phyloP scores from a whole-genome alignment of 2,797 vertebrate genomes.

The Chrysocyon brachyurus region DNA sequence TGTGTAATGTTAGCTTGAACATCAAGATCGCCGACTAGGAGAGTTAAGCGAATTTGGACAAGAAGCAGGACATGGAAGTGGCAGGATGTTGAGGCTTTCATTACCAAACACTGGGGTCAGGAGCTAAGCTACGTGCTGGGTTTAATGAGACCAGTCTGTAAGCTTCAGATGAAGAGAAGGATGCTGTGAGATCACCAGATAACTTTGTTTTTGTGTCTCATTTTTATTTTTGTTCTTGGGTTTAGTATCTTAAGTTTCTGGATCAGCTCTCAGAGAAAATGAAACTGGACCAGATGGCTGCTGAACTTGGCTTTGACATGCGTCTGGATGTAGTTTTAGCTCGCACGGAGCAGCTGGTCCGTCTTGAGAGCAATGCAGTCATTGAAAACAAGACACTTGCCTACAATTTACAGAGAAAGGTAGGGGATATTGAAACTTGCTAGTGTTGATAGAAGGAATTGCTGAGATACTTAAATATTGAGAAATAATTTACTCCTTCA shows the following conservation, averaged over 20 bases:
- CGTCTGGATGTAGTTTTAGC: slow-evolving; percentile 91
- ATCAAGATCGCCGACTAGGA: not conserved
- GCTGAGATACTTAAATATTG: slow-evolving; percentile 2
- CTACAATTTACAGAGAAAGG: slow-evolving; percentile 94
- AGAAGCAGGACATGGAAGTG: not conserved
- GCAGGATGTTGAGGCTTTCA: not conserved
- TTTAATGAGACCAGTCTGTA: not conserved
- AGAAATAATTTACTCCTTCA: not conserved
- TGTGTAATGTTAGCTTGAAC: not conserved
- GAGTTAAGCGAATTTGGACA: not conserved
- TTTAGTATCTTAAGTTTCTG: slow-evolving; percentile 94
- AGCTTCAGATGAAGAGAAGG: not conserved
- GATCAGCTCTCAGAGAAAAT: slow-evolving; percentile 93
- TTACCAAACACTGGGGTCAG: not conserved
- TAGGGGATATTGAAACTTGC: slow-evolving; percentile 75
- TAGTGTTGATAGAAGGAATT: not conserved
- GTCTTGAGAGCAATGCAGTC: slow-evolving; percentile 91
- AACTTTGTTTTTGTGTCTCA: not conserved
- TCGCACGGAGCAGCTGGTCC: slow-evolving; percentile 92
- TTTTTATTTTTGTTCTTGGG: slow-evolving; percentile 62
- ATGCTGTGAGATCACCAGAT: not conserved
- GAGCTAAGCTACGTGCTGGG: not conserved
- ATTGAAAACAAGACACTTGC: slow-evolving; percentile 93
- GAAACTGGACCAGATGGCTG: slow-evolving; percentile 91
- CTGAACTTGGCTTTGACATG: slow-evolving; percentile 95